These are phyloP conservation scores for human DNA, from an alignment of 2,113 vertebrate species.

Conservation along the genomic window GRCh38 chr6:89545001-89545500, in stretches of 20 bases:
- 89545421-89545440: background rate
- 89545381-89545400: background rate
- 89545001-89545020: background rate
- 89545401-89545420: background rate
- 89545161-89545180: too few relatives aligned
- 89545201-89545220: background rate
- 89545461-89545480: background rate
- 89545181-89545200: too few relatives aligned
- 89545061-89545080: too few relatives aligned
- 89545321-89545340: background rate
- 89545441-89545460: background rate
- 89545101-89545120: too few relatives aligned
- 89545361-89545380: background rate
- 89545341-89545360: background rate
- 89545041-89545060: too few relatives aligned
- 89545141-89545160: too few relatives aligned
- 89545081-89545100: too few relatives aligned
- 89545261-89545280: background rate
- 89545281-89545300: background rate
- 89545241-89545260: background rate
- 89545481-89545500: background rate
- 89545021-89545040: too few relatives aligned
- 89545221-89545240: background rate
- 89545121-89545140: too few relatives aligned
- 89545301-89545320: background rate